These are phyloP conservation scores for Onychomys arenicola DNA, from an alignment of 2,797 vertebrate species.

Conservation along the genomic window DNA sequence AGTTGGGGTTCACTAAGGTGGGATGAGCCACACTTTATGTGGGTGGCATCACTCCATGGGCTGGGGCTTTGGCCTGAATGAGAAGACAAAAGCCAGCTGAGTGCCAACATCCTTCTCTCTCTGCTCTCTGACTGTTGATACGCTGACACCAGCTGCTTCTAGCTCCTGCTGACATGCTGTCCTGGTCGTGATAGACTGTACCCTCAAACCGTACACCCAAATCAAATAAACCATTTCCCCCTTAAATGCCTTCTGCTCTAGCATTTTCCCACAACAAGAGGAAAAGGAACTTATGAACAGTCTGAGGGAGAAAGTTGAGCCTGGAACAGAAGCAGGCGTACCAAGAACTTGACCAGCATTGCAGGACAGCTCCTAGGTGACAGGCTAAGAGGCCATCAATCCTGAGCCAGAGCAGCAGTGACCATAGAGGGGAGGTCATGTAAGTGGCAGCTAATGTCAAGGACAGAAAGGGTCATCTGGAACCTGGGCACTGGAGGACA, in stretches of 20 bases:
- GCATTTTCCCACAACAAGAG: too few relatives aligned
- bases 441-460: neutral
- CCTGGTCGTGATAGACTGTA: neutral
- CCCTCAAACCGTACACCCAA: neutral
- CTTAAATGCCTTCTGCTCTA: neutral
- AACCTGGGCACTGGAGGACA: too few relatives aligned
- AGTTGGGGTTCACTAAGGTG: neutral
- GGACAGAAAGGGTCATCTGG: accelerated
- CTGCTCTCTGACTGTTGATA: neutral
- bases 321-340: neutral
- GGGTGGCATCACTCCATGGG: neutral
- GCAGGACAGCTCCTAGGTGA: too few relatives aligned
- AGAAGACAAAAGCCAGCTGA: neutral
- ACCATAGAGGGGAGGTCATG: neutral
- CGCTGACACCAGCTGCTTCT: neutral
- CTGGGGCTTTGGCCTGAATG: neutral
- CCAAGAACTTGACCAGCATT: neutral
- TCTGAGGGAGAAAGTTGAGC: neutral
- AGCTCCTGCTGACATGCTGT: neutral
- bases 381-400: neutral
- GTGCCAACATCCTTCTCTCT: neutral
- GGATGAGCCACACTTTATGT: neutral
- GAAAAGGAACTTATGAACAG: neutral
- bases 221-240: neutral
- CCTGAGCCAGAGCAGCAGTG: neutral